Percentiles rank a stretch among this genome's conserved stretches.
Conservation (phyloP, 2,888 invertebrate species). For the Zygogramma bicolorata region DNA sequence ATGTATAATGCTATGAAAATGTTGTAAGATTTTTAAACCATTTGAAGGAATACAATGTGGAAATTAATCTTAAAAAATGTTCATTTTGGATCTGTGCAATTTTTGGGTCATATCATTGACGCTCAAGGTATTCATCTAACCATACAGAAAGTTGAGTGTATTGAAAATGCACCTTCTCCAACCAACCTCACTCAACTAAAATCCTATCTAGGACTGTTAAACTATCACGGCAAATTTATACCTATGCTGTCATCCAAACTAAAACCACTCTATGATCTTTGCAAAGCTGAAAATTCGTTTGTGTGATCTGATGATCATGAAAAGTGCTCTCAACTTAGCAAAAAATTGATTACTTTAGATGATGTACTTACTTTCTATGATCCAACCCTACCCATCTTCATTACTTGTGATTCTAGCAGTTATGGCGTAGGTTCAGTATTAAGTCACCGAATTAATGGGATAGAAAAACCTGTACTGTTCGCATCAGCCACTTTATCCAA, state of each 20-base stretch:
- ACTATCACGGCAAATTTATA: too few species aligned
- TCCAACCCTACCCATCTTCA: conserved; percentile 43
- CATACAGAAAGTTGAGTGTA: conserved; percentile 25
- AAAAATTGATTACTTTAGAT: conserved; percentile 41
- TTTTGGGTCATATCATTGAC: conserved; percentile 47
- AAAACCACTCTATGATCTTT: conserved; percentile 39
- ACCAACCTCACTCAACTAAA: too few species aligned
- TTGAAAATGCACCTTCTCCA: too few species aligned
- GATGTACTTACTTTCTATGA: conserved; percentile 43
- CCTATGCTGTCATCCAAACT: too few species aligned
- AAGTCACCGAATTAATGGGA: conserved; percentile 43
- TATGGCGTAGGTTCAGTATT: conserved; percentile 48
- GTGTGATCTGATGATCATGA: too few species aligned
- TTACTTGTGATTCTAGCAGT: conserved; percentile 44
- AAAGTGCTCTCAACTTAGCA: conserved; percentile 42
- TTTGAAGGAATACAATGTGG: conserved; percentile 45
- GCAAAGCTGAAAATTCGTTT: conserved; percentile 19
- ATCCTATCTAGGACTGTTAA: conserved; percentile 25
- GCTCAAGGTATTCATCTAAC: conserved; percentile 31
- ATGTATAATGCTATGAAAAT: conserved; percentile 25
- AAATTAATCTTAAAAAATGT: conserved; percentile 48
- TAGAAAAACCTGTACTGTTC: conserved; percentile 43
- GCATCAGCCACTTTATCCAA: conserved; percentile 50
- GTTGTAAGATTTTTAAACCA: not conserved
- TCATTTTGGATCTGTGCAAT: conserved; percentile 47